Evolutionary conservation across 2,888 invertebrate species (phyloP).

Genomic region (Ennomos fuscantarius): DNA sequence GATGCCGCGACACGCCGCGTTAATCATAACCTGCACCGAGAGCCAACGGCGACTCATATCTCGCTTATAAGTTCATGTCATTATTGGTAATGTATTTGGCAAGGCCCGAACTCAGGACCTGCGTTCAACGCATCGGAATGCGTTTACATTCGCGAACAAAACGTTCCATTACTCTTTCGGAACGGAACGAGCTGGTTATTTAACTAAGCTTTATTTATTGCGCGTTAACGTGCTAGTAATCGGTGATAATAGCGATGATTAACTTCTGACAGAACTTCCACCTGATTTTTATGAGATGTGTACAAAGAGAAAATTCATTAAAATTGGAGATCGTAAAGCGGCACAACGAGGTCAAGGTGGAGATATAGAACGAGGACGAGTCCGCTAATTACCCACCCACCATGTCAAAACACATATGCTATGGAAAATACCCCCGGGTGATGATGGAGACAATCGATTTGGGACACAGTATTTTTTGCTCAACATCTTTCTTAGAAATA

Average conservation of each 20-base stretch:
- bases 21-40: slow-evolving; percentile 59
- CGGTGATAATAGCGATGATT: slow-evolving; percentile 47
- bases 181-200: slow-evolving; percentile 22
- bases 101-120: slow-evolving; percentile 47
- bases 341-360: slow-evolving; percentile 78
- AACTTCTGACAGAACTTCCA: slow-evolving; percentile 49
- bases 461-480: slow-evolving; percentile 38
- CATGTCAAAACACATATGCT: slow-evolving; percentile 57
- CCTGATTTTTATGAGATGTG: slow-evolving; percentile 62
- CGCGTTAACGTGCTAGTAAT: slow-evolving; percentile 13
- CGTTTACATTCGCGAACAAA: slow-evolving; percentile 47
- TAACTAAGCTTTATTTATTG: slow-evolving; percentile 13
- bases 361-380: slow-evolving; percentile 73
- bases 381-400: slow-evolving; percentile 73
- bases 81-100: slow-evolving; percentile 67
- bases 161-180: slow-evolving; percentile 30
- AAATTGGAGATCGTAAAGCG: slow-evolving; percentile 71
- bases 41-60: slow-evolving; percentile 45
- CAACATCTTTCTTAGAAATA: slow-evolving; percentile 21
- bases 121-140: slow-evolving; percentile 43
- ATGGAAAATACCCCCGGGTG: slow-evolving; percentile 51
- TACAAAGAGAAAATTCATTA: slow-evolving; percentile 65
- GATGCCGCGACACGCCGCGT: slow-evolving; percentile 56
- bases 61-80: slow-evolving; percentile 59
- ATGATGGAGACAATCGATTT: slow-evolving; percentile 46